Percentiles rank a stretch among this genome's conserved stretches.
Evolutionary conservation across 1,140 invertebrate genomes (phyloP).

Genomic region (Orchestia grillus): DNA sequence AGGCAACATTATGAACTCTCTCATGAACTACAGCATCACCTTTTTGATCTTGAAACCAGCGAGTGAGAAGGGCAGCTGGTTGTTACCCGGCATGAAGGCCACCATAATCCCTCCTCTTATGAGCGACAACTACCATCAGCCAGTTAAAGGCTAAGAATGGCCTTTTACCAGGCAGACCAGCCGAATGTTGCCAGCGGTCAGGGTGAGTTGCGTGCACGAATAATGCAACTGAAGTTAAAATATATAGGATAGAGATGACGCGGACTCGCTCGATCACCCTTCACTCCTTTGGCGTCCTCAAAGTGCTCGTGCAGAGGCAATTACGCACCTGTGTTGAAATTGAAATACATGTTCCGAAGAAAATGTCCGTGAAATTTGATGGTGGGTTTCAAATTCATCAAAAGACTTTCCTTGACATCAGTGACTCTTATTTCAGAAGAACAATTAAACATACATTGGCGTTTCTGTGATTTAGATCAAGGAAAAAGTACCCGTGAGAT

Average conservation of each 20-base stretch:
- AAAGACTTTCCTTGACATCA: not conserved
- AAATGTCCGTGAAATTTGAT: not conserved
- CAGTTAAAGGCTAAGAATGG: not conserved
- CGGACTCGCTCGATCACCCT: not conserved
- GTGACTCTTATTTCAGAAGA: not conserved
- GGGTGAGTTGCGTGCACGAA: not conserved
- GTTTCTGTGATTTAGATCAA: not conserved
- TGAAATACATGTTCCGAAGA: not conserved
- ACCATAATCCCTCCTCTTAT: not conserved
- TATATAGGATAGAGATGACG: not conserved
- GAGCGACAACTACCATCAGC: not conserved
- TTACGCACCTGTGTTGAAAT: not conserved
- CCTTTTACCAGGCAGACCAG: not conserved
- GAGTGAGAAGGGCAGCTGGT: not conserved
- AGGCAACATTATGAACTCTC: not conserved
- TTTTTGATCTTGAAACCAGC: not conserved
- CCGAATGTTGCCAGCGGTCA: not conserved
- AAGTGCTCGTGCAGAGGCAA: not conserved
- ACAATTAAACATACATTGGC: not conserved
- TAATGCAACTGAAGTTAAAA: not conserved
- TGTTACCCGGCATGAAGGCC: not conserved
- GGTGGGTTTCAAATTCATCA: not conserved
- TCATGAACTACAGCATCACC: not conserved
- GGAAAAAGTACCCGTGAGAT: not conserved
- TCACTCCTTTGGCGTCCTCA: not conserved